Base-by-base conservation (phyloP, 1,140 invertebrate genomes). In the Zelostemma sp. region DNA sequence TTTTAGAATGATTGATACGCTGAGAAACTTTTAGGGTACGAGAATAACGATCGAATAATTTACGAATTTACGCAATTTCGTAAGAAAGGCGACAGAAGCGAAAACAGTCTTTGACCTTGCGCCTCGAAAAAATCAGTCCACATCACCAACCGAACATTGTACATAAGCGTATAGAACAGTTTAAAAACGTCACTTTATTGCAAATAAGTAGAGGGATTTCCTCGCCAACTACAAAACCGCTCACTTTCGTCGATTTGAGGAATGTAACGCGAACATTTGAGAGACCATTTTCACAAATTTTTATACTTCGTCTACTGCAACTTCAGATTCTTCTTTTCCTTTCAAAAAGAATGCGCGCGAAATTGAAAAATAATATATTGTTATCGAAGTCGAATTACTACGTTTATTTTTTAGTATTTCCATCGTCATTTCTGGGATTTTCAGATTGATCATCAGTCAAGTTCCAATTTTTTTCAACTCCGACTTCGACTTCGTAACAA, bases 61-160 rank as follows among this genome's bases (percentile, higher is more conserved):
- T n/a, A n/a, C n/a, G n/a, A n/a, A n/a, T n/a, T n/a, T n/a, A n/a
- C n/a, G n/a, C n/a, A n/a, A n/a, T n/a, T n/a, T n/a, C n/a, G n/a
- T n/a, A n/a, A n/a, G 53, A 64, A 46, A 60, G 58, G 53, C 60
- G 60, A 69, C 66, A 59, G 60, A 63, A 6, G n/a, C n/a, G 15
- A 50, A 15, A 48, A 57, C 54, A 41, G 28, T 55, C 18, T 50
- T 25, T 50, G 55, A 60, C 12, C 38, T 63, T 46, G 46, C 48
- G 19, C 57, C 61, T 69, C 49, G 33, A 61, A 51, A 64, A 35
- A 69, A 64, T 18, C 50, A 69, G 59, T 54, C 61, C 67, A 65
- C 28, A 61, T 61, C 61, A 64, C 58, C 67, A 70, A 51, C 61
- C 56, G 61, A 65, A 47, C 67, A 70, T 70, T 70, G 67, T 70